Base-by-base conservation (phyloP, 2,113 vertebrate genomes). In the Heloderma charlesbogerti region DNA sequence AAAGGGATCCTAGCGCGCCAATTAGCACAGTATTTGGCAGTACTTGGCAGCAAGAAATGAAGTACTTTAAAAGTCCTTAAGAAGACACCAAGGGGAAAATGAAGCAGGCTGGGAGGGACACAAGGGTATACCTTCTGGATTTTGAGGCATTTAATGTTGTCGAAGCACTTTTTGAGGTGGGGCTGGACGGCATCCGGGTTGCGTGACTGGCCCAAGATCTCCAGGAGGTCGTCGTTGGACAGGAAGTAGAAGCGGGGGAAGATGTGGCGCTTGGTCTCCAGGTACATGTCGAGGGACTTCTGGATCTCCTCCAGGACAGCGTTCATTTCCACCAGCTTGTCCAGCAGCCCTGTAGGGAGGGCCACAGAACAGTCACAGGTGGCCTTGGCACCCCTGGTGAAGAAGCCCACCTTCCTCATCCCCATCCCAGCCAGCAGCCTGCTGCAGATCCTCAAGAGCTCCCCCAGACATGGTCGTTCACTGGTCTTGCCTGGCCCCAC, bases 241-340 rank as follows among this genome's bases (percentile, higher is more conserved):
- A 99, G 92, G 96, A 99, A 99, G 95, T 98, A 99, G 96, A 99
- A 98, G 60, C 98, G 97, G 2, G 98, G 98, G 93, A 99, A 99
- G 88, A 98, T 94, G 72, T 98, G 98, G 16, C 98, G 97, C 94
- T 98, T 98, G 94, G 98, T 98, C 95, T 99, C 98, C 91, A 99
- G 95, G 93, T 98, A 99, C 97, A 98, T 97, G 92, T 98, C 98
- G 91, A 99, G 95, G 54, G 98, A 98, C 91, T 98, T 98, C 95
- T 98, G 98, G 84, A 98, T 98, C 67, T 98, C 98, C 92, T 99
- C 98, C 91, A 99, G 95, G 74, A 96, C 95, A 2, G 31, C 31
- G 83, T 97, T 98, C 97, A 99, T 98, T 63, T 97, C 96, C 22
- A 95, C 92, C 88, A 99, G 90, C 10, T 92, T 97, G 88, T 98